phyloP scores from a whole-genome alignment of 1,140 invertebrate species.

The Gonatopus flavifemur region DNA sequence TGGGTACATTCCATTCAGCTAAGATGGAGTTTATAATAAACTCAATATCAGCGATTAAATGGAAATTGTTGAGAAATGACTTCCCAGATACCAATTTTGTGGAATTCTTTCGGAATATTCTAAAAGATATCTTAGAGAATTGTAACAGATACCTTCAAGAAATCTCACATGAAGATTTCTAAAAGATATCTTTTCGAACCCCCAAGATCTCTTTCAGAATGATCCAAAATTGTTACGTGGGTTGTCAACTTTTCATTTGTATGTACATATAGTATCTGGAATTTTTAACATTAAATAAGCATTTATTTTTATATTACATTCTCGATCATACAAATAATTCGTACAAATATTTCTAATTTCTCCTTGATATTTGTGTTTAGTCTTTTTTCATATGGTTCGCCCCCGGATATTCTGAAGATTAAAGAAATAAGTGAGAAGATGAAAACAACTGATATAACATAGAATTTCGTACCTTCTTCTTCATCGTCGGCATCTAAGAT shows the following conservation, averaged over 20 bases:
- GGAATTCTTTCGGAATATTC: not conserved
- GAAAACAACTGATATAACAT: not conserved
- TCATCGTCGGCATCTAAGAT: constrained; percentile 91
- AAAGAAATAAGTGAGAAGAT: constrained; percentile 13
- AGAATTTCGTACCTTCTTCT: constrained; percentile 60
- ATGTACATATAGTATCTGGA: not conserved
- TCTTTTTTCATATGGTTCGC: constrained; percentile 53
- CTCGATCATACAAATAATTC: constrained; percentile 7
- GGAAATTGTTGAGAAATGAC: constrained; percentile 2
- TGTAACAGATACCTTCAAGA: no score
- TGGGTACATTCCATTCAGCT: constrained; percentile 12
- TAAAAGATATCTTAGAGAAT: not conserved
- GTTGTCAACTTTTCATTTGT: not conserved
- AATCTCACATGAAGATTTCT: not conserved
- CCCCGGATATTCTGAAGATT: constrained; percentile 31
- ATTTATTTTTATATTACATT: constrained; percentile 1
- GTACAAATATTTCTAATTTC: constrained; percentile 11
- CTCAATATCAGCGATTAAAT: not conserved
- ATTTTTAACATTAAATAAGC: not conserved
- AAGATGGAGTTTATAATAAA: constrained; percentile 3
- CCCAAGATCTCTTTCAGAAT: not conserved
- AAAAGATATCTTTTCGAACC: no score
- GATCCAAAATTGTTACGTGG: not conserved
- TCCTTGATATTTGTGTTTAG: constrained; percentile 24
- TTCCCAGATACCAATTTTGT: constrained; percentile 8